Conservation (phyloP, 1,140 invertebrate species). For the Drosophila guanche region DNA sequence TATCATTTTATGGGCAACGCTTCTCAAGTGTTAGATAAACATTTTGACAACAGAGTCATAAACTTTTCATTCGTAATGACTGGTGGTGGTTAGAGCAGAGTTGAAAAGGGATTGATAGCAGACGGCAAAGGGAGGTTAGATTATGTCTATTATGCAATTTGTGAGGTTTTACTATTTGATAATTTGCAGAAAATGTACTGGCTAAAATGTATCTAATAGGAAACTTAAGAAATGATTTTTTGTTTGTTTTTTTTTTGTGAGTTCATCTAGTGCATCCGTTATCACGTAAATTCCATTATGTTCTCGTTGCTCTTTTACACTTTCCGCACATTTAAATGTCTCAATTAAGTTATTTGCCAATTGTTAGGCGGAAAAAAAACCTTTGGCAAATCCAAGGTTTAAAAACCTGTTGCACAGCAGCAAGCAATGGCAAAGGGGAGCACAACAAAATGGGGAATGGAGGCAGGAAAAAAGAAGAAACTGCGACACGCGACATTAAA, state of each 20-base stretch:
- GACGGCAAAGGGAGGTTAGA: conserved; percentile 11
- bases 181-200: too few species aligned
- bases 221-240: not conserved
- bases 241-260: not conserved
- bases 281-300: conserved; percentile 27
- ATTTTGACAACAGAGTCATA: conserved; percentile 72
- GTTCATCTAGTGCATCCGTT: not conserved
- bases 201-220: not conserved
- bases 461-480: conserved; percentile 26
- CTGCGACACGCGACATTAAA: conserved; percentile 77
- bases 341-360: conserved; percentile 18
- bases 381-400: conserved; percentile 56
- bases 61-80: conserved; percentile 39
- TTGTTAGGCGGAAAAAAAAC: not conserved
- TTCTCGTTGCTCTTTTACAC: not conserved
- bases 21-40: conserved; percentile 73
- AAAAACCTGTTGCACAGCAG: conserved; percentile 75
- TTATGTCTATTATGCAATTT: conserved; percentile 36
- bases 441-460: conserved; percentile 11
- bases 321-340: conserved; percentile 13
- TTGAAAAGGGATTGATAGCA: not conserved
- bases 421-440: conserved; percentile 4
- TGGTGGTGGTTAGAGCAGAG: not conserved
- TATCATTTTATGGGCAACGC: conserved; percentile 57
- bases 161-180: not conserved